Evolutionary conservation across 2,888 invertebrate genomes (phyloP).

Genomic region (Leuctra nigra): DNA sequence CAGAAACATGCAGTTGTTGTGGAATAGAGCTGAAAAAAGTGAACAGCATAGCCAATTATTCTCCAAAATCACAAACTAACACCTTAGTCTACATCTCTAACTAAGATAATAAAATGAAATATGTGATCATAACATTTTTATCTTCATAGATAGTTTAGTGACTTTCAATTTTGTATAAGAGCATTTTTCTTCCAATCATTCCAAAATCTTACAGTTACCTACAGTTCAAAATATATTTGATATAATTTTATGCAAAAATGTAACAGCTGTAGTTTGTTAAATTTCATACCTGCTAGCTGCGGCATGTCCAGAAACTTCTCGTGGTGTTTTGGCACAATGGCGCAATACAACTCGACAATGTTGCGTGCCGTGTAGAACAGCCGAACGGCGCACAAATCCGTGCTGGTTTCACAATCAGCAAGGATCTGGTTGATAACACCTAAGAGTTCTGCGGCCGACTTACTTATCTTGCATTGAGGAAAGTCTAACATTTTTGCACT

Average conservation of each 20-base stretch:
- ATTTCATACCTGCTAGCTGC: not conserved
- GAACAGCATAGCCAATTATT: no score
- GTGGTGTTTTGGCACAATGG: constrained; percentile 72
- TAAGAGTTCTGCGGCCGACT: constrained; percentile 51
- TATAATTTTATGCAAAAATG: no score
- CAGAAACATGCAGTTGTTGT: constrained; percentile 89
- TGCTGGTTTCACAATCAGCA: constrained; percentile 55
- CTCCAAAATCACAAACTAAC: no score
- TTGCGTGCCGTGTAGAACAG: constrained; percentile 63
- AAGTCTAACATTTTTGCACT: constrained; percentile 44
- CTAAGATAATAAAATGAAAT: no score
- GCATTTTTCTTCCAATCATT: no score
- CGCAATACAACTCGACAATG: constrained; percentile 70
- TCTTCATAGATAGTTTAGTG: no score
- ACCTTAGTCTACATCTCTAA: no score
- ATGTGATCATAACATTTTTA: no score
- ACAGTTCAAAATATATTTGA: no score
- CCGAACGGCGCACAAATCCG: constrained; percentile 54
- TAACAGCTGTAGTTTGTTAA: no score
- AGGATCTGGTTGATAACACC: constrained; percentile 57
- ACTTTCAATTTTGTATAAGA: no score
- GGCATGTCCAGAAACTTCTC: constrained; percentile 59
- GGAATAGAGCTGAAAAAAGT: constrained; percentile 59
- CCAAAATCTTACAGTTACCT: no score
- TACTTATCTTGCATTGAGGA: constrained; percentile 47